A percentile compares a stretch with the other conserved stretches of the same genome.
phyloP scores from a whole-genome alignment of 30 jellyfish, hydroid and myxozoan species.

The Chironex yamaguchii region DNA sequence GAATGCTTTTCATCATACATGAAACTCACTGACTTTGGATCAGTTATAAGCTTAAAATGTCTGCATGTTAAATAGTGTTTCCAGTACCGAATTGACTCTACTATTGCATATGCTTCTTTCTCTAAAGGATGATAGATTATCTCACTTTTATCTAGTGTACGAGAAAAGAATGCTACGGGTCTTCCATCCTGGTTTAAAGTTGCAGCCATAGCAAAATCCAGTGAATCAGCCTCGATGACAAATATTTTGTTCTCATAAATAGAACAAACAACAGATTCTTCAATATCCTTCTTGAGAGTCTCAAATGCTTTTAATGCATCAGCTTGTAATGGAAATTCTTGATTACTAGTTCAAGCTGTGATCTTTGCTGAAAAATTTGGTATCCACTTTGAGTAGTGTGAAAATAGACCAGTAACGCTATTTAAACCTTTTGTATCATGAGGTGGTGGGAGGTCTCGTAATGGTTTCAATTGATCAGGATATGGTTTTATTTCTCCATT shows the following conservation, averaged over 20 bases:
- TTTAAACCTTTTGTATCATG: too few relatives aligned
- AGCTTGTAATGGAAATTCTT: not conserved
- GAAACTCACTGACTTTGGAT: slow-evolving; percentile 70
- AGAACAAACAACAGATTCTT: slow-evolving; percentile 17
- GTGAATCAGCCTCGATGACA: slow-evolving; percentile 78
- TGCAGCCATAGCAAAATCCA: slow-evolving; percentile 80
- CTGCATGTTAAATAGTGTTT: slow-evolving; percentile 65
- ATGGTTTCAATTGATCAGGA: too few relatives aligned
- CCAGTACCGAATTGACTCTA: slow-evolving; percentile 78
- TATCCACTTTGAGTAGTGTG: too few relatives aligned
- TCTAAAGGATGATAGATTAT: slow-evolving; percentile 59
- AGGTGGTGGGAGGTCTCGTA: too few relatives aligned
- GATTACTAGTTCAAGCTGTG: too few relatives aligned
- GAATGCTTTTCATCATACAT: slow-evolving; percentile 58
- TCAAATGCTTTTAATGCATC: slow-evolving; percentile 15
- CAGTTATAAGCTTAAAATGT: slow-evolving; percentile 73
- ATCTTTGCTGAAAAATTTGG: too few relatives aligned
- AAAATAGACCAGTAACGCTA: too few relatives aligned
- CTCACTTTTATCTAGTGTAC: slow-evolving; percentile 59
- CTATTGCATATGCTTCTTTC: slow-evolving; percentile 79
- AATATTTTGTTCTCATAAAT: slow-evolving; percentile 60
- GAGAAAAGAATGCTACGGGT: slow-evolving; percentile 82
- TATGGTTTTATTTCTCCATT: too few relatives aligned
- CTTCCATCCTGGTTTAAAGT: slow-evolving; percentile 78
- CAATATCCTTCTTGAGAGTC: slow-evolving; percentile 2